Conservation (phyloP, 2,888 invertebrate species). For the Cosmorhoe ocellata region DNA sequence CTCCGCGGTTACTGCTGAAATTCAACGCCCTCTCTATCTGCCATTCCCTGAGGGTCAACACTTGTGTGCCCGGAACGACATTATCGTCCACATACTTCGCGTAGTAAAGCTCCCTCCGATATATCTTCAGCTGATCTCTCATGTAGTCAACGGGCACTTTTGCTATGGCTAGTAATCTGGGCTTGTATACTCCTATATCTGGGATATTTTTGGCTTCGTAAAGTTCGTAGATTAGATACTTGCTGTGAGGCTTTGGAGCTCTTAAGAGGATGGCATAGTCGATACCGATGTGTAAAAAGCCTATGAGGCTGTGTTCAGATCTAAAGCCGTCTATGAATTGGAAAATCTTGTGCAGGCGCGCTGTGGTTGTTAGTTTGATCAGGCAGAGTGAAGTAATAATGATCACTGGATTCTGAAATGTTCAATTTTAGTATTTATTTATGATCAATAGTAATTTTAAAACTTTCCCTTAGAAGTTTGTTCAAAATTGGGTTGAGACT, state of each 20-base stretch:
- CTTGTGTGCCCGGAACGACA: constrained; percentile 62
- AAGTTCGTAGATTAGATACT: constrained; percentile 60
- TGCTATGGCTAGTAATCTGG: constrained; percentile 60
- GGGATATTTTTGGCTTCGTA: constrained; percentile 62
- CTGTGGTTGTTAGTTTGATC: constrained; percentile 37
- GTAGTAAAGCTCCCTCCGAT: constrained; percentile 55
- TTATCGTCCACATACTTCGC: constrained; percentile 60
- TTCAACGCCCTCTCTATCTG: constrained; percentile 60
- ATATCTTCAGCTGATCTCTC: constrained; percentile 59
- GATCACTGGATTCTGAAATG: constrained; percentile 43
- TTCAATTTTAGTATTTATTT: too few species aligned
- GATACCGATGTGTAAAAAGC: constrained; percentile 65
- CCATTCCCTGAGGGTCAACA: constrained; percentile 70
- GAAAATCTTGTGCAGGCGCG: constrained; percentile 66
- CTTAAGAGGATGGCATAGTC: constrained; percentile 64
- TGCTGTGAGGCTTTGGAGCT: constrained; percentile 60
- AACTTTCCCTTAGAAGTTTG: too few species aligned
- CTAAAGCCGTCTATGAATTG: constrained; percentile 64
- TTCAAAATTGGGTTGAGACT: too few species aligned
- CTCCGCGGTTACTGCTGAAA: constrained; percentile 31
- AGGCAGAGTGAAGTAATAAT: constrained; percentile 30
- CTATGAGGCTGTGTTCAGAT: constrained; percentile 57
- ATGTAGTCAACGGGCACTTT: constrained; percentile 65
- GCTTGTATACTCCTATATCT: constrained; percentile 46
- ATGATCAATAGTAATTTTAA: too few species aligned